Evolutionary conservation across 2,888 invertebrate genomes (phyloP), one percentile per base, ranked within the genome.

Genomic region (Scaptodrosophila latifasciaeformis): DNA sequence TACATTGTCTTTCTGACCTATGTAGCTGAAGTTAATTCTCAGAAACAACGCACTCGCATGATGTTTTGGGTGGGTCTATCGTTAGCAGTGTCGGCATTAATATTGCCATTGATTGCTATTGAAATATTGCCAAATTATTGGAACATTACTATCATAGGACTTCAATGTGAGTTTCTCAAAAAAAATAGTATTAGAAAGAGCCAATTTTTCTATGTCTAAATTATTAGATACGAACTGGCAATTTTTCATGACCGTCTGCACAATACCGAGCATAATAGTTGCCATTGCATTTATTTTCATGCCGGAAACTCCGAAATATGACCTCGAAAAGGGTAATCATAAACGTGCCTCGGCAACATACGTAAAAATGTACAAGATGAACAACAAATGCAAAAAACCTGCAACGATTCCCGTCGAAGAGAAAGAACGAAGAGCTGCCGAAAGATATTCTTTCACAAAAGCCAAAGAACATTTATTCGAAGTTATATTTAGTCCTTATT

Each of bases 231-330:
- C 40, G 6, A 19, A 12, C 12, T 53, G 53, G 42, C 53, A 47
- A 9, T 13, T 53, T 1, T 53, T 27, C 24, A 15, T 53, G n/a
- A 19, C 42, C 2, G 10, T 53, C 2, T 15, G 19, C n/a, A 37
- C 48, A 2, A n/a, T 53, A 6, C 47, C 48, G 2, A 43, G 53
- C 15, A 5, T 48, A 6, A 2, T 35, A 6, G 24, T 40, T 10
- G 43, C 10, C n/a, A 24, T 48, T 2, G 13, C 9, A 6, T 53
- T 53, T 10, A 9, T 12, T 13, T 40, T 53, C 15, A 13, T 53
- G 21, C 52, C 52, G 2, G 52, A 53, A 9, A 53, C 46, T 21
- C 52, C 47, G 1, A 46, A 34, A 40, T 53, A 40, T 13, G 42
- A 48, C 30, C n/a, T 34, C 13, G 10, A 15, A 13, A 34, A 27